Conservation (phyloP, 2,888 invertebrate species). For the Tipula confusa region DNA sequence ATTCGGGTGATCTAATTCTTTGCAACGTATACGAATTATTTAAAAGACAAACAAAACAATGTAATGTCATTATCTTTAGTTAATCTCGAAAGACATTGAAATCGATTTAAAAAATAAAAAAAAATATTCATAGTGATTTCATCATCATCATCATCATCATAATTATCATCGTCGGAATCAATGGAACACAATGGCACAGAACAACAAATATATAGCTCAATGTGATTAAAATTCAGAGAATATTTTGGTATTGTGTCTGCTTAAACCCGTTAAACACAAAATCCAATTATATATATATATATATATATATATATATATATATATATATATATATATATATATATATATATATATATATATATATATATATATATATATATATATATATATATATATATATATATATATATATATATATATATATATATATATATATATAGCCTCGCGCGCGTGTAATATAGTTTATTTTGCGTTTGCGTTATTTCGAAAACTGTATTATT, state of each 20-base stretch:
- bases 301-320: no score
- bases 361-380: no score
- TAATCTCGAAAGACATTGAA: constrained; percentile 6
- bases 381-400: no score
- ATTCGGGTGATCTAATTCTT: constrained; percentile 15
- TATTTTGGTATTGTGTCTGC: neutral
- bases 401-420: no score
- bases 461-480: neutral
- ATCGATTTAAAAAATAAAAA: neutral
- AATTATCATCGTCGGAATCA: neutral
- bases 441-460: neutral
- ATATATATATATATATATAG: no score
- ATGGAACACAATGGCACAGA: neutral
- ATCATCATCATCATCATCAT: neutral
- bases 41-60: neutral
- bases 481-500: neutral
- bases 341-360: no score
- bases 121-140: neutral
- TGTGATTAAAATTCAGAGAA: neutral
- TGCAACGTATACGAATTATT: neutral
- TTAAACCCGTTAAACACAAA: neutral
- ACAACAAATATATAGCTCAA: neutral
- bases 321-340: no score
- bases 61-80: neutral
- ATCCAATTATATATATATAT: no score